A percentile compares a stretch with the other conserved stretches of the same genome.
Evolutionary conservation across 2,888 invertebrate genomes (phyloP).

Genomic region (Tetragonisca angustula): DNA sequence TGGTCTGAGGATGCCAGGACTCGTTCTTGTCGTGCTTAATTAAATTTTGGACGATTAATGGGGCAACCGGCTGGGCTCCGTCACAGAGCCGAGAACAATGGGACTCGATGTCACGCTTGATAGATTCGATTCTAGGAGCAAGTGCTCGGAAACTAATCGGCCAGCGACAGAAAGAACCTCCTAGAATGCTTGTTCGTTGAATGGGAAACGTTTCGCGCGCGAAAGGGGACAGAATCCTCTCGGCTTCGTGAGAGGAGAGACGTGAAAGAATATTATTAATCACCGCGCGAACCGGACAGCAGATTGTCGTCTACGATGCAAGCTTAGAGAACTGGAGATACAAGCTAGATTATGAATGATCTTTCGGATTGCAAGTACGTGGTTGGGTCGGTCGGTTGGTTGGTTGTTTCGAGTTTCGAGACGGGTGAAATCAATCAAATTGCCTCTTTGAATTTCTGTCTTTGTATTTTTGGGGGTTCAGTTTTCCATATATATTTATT

Average conservation of each 20-base stretch:
- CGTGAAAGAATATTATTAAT: constrained; percentile 36
- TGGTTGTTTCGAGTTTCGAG: too few relatives aligned
- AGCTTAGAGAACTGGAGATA: not conserved
- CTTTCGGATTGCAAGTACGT: not conserved
- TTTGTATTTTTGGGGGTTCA: not conserved
- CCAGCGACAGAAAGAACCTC: constrained; percentile 31
- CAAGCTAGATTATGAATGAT: not conserved
- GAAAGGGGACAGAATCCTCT: not conserved
- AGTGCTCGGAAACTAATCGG: constrained; percentile 50
- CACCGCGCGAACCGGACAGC: not conserved
- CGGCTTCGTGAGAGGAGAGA: not conserved
- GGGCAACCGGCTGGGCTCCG: constrained; percentile 58
- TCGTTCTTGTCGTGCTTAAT: constrained; percentile 70
- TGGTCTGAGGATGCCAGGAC: constrained; percentile 27
- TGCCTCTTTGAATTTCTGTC: not conserved
- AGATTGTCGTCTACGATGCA: not conserved
- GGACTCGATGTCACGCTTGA: constrained; percentile 54
- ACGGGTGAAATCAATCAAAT: not conserved
- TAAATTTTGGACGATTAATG: constrained; percentile 78
- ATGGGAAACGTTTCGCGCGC: constrained; percentile 5
- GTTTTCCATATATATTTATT: not conserved
- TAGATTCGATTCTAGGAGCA: constrained; percentile 56
- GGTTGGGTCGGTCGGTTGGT: not conserved
- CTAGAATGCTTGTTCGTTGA: constrained; percentile 12
- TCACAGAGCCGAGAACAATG: constrained; percentile 51